Evolutionary conservation across 1,140 invertebrate species (phyloP).

Genomic region (Scaptomyza montana): DNA sequence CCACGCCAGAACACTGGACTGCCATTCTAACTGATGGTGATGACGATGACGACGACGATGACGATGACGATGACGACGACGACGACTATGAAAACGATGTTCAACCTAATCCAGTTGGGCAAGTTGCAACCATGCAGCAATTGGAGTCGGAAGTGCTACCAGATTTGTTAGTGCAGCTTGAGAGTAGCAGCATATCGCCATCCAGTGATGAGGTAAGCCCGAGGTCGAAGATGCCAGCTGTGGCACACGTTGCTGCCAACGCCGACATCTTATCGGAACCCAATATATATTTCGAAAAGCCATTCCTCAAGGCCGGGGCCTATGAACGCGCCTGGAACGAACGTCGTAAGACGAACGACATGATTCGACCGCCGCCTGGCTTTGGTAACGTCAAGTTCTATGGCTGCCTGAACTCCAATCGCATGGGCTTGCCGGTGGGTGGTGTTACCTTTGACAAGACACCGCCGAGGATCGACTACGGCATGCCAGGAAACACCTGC

Average conservation of each 20-base stretch:
- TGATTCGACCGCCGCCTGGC: constrained; percentile 33
- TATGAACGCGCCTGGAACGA: constrained; percentile 21
- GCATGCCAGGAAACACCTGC: background rate
- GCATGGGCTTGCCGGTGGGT: constrained; percentile 46
- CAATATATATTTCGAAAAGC: constrained; percentile 45
- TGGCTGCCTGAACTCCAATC: constrained; percentile 47
- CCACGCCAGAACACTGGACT: constrained; percentile 56
- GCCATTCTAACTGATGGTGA: constrained; percentile 44
- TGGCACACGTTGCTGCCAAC: constrained; percentile 21
- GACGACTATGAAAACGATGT: background rate
- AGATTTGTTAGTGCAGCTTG: constrained; percentile 17
- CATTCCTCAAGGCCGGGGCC: constrained; percentile 50
- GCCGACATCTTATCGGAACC: background rate
- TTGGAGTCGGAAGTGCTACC: background rate
- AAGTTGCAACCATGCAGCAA: background rate
- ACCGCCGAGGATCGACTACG: background rate
- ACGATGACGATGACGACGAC: background rate
- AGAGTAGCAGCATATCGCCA: background rate
- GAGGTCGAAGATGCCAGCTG: background rate
- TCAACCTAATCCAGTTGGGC: constrained; percentile 1
- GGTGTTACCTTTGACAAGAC: constrained; percentile 45
- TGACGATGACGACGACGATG: background rate
- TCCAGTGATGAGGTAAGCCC: background rate
- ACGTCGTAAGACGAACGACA: background rate
- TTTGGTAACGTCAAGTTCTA: constrained; percentile 36